Conservation (phyloP, 2,113 vertebrate species). For the Corythoichthys intestinalis region DNA sequence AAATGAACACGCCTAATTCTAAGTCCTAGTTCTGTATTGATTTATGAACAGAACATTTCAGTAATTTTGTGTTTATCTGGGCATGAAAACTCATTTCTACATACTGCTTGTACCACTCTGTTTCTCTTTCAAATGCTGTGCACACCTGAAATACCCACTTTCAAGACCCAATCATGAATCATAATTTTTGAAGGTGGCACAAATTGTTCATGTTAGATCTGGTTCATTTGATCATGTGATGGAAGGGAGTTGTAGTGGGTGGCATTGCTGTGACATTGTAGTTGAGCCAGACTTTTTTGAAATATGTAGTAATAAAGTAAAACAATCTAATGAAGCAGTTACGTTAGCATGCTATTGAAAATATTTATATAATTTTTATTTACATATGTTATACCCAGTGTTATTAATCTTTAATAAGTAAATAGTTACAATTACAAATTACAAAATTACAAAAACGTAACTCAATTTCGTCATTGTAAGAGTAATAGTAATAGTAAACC, state of each 20-base stretch:
- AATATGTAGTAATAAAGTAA: constrained; percentile 42
- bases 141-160: constrained; percentile 8
- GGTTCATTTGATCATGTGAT: constrained; percentile 35
- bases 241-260: constrained; percentile 30
- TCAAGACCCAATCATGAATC: neutral
- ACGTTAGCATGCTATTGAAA: no score
- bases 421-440: no score
- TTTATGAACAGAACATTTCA: neutral
- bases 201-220: constrained; percentile 1
- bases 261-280: constrained; percentile 33
- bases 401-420: no score
- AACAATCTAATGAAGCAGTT: no score
- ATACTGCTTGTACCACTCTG: neutral
- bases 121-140: neutral
- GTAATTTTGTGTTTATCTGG: neutral
- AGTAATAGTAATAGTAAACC: no score
- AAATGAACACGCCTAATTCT: no score
- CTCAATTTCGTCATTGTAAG: no score
- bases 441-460: no score
- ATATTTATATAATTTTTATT: no score
- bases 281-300: constrained; percentile 46
- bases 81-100: neutral
- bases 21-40: neutral
- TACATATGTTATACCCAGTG: no score
- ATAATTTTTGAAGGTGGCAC: constrained; percentile 30